Percentiles rank a stretch among this genome's conserved stretches.
phyloP scores from a whole-genome alignment of 2,113 vertebrate species.

The Grantiella picta region DNA sequence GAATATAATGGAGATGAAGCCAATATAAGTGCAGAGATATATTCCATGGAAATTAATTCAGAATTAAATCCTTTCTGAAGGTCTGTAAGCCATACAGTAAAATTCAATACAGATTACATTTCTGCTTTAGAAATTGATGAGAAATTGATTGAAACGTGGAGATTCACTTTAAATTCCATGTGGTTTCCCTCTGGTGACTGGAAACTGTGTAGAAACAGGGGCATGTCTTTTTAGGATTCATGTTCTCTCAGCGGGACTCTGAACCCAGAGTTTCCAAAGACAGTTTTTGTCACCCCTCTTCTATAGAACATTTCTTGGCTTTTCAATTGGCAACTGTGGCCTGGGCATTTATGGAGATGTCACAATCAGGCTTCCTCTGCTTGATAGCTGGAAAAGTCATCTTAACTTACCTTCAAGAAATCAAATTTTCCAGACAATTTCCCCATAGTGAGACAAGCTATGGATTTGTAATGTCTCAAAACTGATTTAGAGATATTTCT shows the following conservation, averaged over 20 bases:
- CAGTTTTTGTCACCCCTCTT: neutral
- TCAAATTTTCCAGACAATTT: constrained; percentile 1
- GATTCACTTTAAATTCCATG: neutral
- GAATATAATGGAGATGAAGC: neutral
- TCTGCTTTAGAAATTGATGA: neutral
- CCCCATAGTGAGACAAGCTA: neutral
- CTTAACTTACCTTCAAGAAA: neutral
- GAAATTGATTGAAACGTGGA: neutral
- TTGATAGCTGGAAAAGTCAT: constrained; percentile 16
- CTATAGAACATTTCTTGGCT: neutral
- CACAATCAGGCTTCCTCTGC: neutral
- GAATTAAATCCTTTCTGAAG: neutral
- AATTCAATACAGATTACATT: neutral
- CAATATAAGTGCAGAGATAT: neutral
- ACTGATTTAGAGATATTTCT: constrained; percentile 32
- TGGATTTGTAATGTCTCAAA: neutral
- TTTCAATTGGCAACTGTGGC: neutral
- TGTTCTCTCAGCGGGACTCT: neutral
- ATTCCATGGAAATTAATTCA: neutral
- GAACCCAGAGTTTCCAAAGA: neutral
- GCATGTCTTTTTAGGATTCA: neutral
- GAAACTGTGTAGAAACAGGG: neutral
- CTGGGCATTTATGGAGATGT: neutral
- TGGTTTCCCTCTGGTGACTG: neutral
- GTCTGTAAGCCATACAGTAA: neutral